These are phyloP conservation scores for Acrocephalus kingi DNA, from an alignment of 2,113 vertebrate species.

Conservation along the genomic window DNA sequence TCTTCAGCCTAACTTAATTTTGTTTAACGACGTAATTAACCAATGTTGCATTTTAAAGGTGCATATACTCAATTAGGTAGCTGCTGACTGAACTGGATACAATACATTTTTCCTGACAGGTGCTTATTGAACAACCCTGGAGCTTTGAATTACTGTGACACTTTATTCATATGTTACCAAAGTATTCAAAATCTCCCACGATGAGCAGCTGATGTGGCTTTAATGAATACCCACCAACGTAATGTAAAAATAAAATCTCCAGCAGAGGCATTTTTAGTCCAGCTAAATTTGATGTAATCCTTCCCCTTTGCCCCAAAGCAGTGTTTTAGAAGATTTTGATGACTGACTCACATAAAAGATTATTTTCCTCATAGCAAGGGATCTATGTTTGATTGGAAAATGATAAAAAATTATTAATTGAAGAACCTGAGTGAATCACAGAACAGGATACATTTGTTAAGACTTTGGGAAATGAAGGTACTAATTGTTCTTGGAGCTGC, in stretches of 20 bases:
- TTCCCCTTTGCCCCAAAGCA: conserved; percentile 2
- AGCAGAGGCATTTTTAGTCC: conserved; percentile 28
- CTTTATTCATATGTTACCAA: neutral
- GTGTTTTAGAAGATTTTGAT: neutral
- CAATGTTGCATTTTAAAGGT: neutral
- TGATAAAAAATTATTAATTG: neutral
- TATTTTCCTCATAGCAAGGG: neutral
- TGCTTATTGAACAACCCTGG: neutral
- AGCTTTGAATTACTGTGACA: conserved; percentile 24
- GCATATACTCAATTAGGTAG: neutral
- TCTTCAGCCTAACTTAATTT: neutral
- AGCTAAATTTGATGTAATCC: neutral
- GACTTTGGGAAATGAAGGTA: neutral
- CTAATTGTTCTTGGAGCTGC: neutral
- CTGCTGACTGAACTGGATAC: neutral
- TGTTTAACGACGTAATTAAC: neutral
- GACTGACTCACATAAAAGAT: neutral
- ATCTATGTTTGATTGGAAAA: neutral
- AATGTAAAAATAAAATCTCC: conserved; percentile 49
- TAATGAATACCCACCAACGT: conserved; percentile 46
- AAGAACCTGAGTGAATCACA: neutral
- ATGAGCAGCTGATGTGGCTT: conserved; percentile 49
- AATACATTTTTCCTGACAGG: conserved; percentile 10
- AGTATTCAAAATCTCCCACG: conserved; percentile 42
- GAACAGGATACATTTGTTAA: neutral